Evolutionary conservation across 1,140 invertebrate genomes (phyloP).

Genomic region (Drosophila nasuta): DNA sequence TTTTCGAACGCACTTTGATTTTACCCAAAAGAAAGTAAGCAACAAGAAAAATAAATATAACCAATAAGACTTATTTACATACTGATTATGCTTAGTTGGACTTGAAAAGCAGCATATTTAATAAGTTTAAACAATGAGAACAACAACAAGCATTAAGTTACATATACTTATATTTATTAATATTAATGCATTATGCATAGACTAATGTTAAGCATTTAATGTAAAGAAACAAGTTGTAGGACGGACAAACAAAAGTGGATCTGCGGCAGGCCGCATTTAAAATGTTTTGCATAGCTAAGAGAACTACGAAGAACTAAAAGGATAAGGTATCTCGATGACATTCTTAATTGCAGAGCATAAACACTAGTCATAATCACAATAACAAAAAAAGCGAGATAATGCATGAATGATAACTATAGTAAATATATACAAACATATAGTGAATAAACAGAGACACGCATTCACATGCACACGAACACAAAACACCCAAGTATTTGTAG

Average conservation of each 20-base stretch:
- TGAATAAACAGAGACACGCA: slow-evolving; percentile 5
- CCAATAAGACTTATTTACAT: slow-evolving; percentile 81
- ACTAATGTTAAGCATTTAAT: slow-evolving; percentile 78
- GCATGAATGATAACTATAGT: slow-evolving; percentile 31
- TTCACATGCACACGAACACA: slow-evolving; percentile 7
- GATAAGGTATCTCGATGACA: slow-evolving; percentile 12
- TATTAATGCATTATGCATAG: slow-evolving; percentile 25
- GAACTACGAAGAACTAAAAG: background rate
- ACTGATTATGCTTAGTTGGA: slow-evolving; percentile 81
- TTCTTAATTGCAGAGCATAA: slow-evolving; percentile 41
- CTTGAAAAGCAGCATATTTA: slow-evolving; percentile 63
- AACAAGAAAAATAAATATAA: slow-evolving; percentile 53
- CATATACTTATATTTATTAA: slow-evolving; percentile 17
- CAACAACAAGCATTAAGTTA: slow-evolving; percentile 32
- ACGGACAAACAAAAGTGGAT: slow-evolving; percentile 35
- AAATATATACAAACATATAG: slow-evolving; percentile 16
- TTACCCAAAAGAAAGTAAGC: slow-evolving; percentile 53
- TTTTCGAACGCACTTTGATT: slow-evolving; percentile 63
- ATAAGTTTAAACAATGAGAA: slow-evolving; percentile 36
- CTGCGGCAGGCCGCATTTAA: slow-evolving; percentile 69
- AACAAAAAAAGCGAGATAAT: slow-evolving; percentile 9
- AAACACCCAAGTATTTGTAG: slow-evolving; percentile 50
- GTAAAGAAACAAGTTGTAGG: slow-evolving; percentile 22
- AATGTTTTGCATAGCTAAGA: slow-evolving; percentile 48
- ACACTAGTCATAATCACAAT: slow-evolving; percentile 18